These are phyloP conservation scores for Oligia latruncula DNA, from an alignment of 2,888 invertebrate species.

Conservation along the genomic window DNA sequence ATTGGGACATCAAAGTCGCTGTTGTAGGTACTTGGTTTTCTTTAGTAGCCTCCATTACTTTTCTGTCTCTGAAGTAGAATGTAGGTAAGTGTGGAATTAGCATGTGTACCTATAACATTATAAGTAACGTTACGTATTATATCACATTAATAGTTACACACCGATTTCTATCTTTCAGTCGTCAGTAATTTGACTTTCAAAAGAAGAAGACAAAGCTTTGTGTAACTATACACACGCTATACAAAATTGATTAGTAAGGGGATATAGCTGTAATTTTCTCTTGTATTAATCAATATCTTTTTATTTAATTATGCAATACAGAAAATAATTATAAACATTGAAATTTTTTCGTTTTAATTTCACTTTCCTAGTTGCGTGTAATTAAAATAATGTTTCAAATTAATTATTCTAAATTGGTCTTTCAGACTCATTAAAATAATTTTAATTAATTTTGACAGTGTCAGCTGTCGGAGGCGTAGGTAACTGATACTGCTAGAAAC, in stretches of 20 bases:
- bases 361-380: not conserved
- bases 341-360: not conserved
- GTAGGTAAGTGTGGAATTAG: not conserved
- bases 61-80: slow-evolving; percentile 1
- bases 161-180: too few species aligned
- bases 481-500: not conserved
- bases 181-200: too few species aligned
- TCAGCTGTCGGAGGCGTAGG: not conserved
- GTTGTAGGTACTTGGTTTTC: not conserved
- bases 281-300: not conserved
- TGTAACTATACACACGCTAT: too few species aligned
- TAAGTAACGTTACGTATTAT: too few species aligned
- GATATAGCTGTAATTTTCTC: not conserved
- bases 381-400: slow-evolving; percentile 28
- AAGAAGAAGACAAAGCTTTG: too few species aligned
- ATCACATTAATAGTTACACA: too few species aligned
- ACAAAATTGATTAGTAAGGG: too few species aligned
- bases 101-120: not conserved
- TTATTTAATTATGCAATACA: not conserved
- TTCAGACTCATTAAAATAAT: slow-evolving; percentile 11
- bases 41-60: slow-evolving; percentile 5
- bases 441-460: slow-evolving; percentile 1
- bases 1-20: slow-evolving; percentile 17
- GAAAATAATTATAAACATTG: too few species aligned
- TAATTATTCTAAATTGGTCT: not conserved